Conservation (phyloP, 2,113 vertebrate species). For the Ifrita kowaldi region DNA sequence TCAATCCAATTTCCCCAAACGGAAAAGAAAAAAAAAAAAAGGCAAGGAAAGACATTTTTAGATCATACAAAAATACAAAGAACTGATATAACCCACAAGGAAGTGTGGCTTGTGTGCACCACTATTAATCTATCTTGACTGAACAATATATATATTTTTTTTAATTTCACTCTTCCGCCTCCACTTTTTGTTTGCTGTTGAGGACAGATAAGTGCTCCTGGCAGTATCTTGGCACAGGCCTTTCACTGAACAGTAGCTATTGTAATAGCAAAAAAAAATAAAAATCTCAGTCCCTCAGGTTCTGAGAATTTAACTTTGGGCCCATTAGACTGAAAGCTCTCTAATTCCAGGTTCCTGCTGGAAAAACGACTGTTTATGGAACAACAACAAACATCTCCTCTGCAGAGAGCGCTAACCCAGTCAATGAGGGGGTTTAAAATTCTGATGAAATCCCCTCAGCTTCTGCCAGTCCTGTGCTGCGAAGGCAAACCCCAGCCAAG, state of each 20-base stretch:
- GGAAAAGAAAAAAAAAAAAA: background rate
- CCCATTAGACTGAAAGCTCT: background rate
- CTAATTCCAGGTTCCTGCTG: background rate
- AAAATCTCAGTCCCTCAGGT: background rate
- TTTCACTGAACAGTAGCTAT: background rate
- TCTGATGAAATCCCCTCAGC: background rate
- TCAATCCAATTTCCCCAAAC: background rate
- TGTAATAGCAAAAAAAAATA: background rate
- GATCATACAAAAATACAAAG: background rate
- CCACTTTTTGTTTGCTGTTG: constrained; percentile 1
- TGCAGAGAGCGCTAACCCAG: background rate
- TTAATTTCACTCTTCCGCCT: background rate
- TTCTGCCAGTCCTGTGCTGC: background rate
- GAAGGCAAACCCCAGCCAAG: background rate
- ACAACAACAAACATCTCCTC: background rate
- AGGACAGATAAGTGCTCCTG: constrained; percentile 14
- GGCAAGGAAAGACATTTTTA: constrained; percentile 42
- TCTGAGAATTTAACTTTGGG: background rate
- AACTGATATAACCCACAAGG: constrained; percentile 4
- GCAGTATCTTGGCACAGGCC: background rate
- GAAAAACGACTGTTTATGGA: background rate
- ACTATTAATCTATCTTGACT: constrained; percentile 21
- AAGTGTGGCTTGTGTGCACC: constrained; percentile 5
- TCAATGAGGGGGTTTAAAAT: background rate
- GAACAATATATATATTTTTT: background rate